Base-by-base conservation (phyloP, 2,888 invertebrate genomes). In the Plebejus argus region DNA sequence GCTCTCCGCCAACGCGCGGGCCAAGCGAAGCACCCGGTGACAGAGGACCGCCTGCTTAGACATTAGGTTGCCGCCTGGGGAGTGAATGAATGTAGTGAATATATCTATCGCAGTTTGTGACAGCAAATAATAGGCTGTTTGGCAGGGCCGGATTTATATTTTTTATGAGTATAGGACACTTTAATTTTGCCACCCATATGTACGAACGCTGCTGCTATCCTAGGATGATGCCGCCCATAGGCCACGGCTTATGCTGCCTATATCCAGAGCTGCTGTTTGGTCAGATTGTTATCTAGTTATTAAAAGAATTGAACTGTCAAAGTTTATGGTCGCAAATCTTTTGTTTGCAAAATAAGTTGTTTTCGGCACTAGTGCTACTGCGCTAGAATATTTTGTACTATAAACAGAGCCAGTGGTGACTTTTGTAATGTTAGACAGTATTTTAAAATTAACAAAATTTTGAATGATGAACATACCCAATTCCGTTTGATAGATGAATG, bases 21-120 rank as follows among this genome's bases (percentile, higher is more conserved):
- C 94, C 4, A 98, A 97, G 49, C 98, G 95, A 66, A 99, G 92
- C 18, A 99, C 98, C 80, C 98, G 96, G 90, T 99, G 98, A 89
- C 98, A 99, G 0, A 98, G 94, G 3, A 99, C 97, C 0, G 99
- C 99, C 93, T 99, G 99, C 80, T 98, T 96, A 89, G 98, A 98
- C 82, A 98, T 98, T 7, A 97, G 96, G 89, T 99, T 99, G 70
- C 97, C 95, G 83, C 97, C 98, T 98, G 85, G 18, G 28, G 66
- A 66, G 18, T 6, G 66, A 58, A 58, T 58, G 20, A 58, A 58
- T 58, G 58, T 0, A 18, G 45, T 45, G 1, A 53, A n/a, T n/a
- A 20, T 58, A 1, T 58, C 58, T 2, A n/a, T 18, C 58, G 7
- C n/a, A 58, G n/a, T n/a, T 56, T n/a, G 56, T 15, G 15, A 56